Evolutionary conservation across 2,888 invertebrate species (phyloP).

Genomic region (Oscheius myriophilus): DNA sequence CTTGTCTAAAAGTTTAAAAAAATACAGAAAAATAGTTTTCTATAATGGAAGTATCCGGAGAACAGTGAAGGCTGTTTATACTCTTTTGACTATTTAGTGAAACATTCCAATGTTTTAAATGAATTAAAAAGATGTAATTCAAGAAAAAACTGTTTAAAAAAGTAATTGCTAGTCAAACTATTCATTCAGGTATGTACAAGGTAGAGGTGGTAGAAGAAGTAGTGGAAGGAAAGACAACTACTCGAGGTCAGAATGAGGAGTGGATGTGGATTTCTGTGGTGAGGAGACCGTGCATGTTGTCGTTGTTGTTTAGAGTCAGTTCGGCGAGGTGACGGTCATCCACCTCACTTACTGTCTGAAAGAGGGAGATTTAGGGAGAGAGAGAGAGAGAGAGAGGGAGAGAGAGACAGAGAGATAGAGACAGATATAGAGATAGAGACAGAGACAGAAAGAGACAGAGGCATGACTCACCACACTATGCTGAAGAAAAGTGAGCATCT

Average conservation of each 20-base stretch:
- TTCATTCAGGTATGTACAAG: too few species aligned
- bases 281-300: conserved; percentile 10
- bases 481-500: background rate
- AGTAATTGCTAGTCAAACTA: too few species aligned
- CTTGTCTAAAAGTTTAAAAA: too few species aligned
- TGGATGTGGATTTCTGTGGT: conserved; percentile 25
- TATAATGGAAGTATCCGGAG: too few species aligned
- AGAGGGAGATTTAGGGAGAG: background rate
- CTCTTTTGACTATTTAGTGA: too few species aligned
- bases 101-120: too few species aligned
- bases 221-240: too few species aligned
- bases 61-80: too few species aligned
- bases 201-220: too few species aligned
- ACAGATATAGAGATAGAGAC: background rate
- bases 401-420: background rate
- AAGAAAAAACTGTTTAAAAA: too few species aligned
- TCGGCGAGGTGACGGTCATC: conserved; percentile 15
- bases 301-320: conserved; percentile 4
- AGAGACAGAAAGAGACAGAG: background rate
- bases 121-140: too few species aligned
- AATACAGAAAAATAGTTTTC: too few species aligned
- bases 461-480: background rate
- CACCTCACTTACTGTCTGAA: conserved; percentile 22
- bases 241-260: background rate
- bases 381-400: background rate